Percentiles rank a stretch among this genome's conserved stretches.
Evolutionary conservation across 2,888 invertebrate species (phyloP).

Genomic region (Osedax fenrisi): DNA sequence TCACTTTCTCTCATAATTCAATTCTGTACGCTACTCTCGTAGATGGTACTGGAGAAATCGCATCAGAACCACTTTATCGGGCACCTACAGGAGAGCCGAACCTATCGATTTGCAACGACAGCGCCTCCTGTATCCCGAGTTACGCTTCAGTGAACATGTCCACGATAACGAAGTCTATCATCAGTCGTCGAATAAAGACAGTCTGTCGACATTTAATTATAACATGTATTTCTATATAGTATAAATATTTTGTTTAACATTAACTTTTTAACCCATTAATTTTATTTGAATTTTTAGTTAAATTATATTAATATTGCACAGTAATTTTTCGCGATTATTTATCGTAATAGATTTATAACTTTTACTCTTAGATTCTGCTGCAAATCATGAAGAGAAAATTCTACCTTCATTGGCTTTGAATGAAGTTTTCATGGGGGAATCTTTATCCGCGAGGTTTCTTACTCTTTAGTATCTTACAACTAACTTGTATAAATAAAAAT

Average conservation of each 20-base stretch:
- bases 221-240: too few relatives aligned
- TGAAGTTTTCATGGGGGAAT: slow-evolving; percentile 94
- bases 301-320: too few relatives aligned
- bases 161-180: slow-evolving; percentile 39
- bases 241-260: neutral
- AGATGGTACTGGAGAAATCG: slow-evolving; percentile 76
- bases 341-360: too few relatives aligned
- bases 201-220: neutral
- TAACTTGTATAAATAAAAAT: too few relatives aligned
- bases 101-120: slow-evolving; percentile 66
- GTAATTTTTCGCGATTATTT: too few relatives aligned
- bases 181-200: slow-evolving; percentile 7
- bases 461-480: too few relatives aligned
- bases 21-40: too few relatives aligned
- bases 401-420: slow-evolving; percentile 86
- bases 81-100: slow-evolving; percentile 57
- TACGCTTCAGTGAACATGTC: slow-evolving; percentile 51
- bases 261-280: too few relatives aligned
- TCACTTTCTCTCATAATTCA: too few relatives aligned
- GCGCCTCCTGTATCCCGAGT: slow-evolving; percentile 54
- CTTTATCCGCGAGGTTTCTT: slow-evolving; percentile 66
- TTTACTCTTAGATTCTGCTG: too few relatives aligned
- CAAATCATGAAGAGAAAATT: slow-evolving; percentile 49
- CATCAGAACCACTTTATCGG: slow-evolving; percentile 73
- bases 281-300: too few relatives aligned